Evolutionary conservation across 2,888 invertebrate species (phyloP).

Genomic region (Didymodactylos carnosus): DNA sequence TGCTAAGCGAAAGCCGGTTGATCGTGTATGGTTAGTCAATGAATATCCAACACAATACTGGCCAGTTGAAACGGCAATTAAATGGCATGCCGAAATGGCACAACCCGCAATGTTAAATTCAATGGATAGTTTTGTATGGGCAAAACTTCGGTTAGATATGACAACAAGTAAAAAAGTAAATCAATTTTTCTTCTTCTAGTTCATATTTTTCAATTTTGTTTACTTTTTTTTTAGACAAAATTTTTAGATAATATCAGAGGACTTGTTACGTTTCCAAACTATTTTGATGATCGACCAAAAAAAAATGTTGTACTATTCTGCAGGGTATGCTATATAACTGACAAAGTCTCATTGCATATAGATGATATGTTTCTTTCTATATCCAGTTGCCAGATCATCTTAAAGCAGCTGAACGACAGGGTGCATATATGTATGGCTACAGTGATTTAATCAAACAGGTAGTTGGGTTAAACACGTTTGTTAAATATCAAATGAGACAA

Average conservation of each 20-base stretch:
- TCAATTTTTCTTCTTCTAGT: neutral
- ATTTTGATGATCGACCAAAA: constrained; percentile 7
- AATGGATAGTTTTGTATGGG: constrained; percentile 1
- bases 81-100: constrained; percentile 9
- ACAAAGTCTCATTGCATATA: neutral
- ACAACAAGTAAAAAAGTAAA: constrained; percentile 10
- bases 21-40: constrained; percentile 9
- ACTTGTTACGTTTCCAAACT: constrained; percentile 3
- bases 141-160: constrained; percentile 7
- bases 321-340: neutral
- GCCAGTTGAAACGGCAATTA: constrained; percentile 3
- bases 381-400: neutral
- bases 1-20: constrained; percentile 4
- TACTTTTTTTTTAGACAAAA: constrained; percentile 2
- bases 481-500: neutral
- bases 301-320: constrained; percentile 10
- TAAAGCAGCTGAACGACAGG: constrained; percentile 1
- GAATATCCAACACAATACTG: constrained; percentile 7
- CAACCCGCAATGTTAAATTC: constrained; percentile 8
- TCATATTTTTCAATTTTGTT: neutral
- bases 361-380: neutral
- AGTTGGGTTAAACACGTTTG: neutral
- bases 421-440: constrained; percentile 7
- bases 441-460: constrained; percentile 9
- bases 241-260: constrained; percentile 9